These are phyloP conservation scores for Danaus melanippus DNA, from an alignment of 1,140 invertebrate genomes.

Conservation along the genomic window DNA sequence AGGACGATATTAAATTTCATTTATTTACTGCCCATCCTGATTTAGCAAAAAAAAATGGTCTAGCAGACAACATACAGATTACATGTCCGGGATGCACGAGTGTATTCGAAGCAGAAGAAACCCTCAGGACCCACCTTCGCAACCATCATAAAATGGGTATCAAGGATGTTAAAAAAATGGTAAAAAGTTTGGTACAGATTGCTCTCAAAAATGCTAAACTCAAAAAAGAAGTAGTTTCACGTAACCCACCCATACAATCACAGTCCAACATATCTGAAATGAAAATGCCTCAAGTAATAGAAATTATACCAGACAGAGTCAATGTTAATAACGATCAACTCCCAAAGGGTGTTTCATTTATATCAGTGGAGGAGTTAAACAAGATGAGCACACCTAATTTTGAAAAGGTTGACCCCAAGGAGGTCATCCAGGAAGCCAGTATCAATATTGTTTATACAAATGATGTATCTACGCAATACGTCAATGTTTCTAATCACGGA, in stretches of 20 bases:
- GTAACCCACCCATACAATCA: constrained; percentile 17
- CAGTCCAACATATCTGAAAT: constrained; percentile 38
- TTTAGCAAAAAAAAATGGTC: constrained; percentile 55
- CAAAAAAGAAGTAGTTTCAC: constrained; percentile 47
- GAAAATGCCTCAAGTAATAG: constrained; percentile 62
- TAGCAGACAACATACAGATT: constrained; percentile 58
- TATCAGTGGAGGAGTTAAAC: constrained; percentile 62
- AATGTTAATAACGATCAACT: constrained; percentile 42
- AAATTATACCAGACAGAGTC: constrained; percentile 54
- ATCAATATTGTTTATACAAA: constrained; percentile 65
- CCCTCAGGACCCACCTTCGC: constrained; percentile 55
- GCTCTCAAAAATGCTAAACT: constrained; percentile 63
- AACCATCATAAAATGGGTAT: constrained; percentile 70
- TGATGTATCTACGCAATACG: constrained; percentile 50
- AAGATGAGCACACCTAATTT: constrained; percentile 66
- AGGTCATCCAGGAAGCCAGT: constrained; percentile 64
- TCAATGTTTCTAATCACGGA: constrained; percentile 45
- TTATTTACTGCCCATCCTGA: constrained; percentile 61
- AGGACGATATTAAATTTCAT: constrained; percentile 68
- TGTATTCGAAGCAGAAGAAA: constrained; percentile 58
- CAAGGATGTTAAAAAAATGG: constrained; percentile 66
- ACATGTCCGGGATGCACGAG: constrained; percentile 62
- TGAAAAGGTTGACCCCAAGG: constrained; percentile 61
- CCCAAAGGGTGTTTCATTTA: constrained; percentile 59
- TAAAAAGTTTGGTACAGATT: constrained; percentile 62